Evolutionary conservation across 2,113 vertebrate species (phyloP), one percentile per base, ranked within the genome.

Genomic region (Platichthys flesus): DNA sequence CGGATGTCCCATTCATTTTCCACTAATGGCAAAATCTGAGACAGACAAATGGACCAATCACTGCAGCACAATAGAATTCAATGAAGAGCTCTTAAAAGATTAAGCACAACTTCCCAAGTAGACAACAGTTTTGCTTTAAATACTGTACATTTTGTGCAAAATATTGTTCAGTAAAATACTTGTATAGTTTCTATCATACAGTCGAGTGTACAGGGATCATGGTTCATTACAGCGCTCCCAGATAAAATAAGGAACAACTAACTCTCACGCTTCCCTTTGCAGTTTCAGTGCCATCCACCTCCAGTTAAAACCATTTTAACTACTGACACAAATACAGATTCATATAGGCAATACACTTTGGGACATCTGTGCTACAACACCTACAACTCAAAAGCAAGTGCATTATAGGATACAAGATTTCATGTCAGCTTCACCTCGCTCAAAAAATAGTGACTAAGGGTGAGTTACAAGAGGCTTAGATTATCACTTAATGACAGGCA

Each of bases 81-180:
- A 57, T 70, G 16, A 18, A 40, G 37, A 40, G 49, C 13, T 23
- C 20, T 67, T 31, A 31, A 31, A 31, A 31, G 31, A 31, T 31
- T 31, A 6, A 31, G 31, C 31, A 31, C 31, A 31, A 31, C 31
- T 78, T 72, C 28, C 63, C 35, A 72, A 20, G 16, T 24, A 42
- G 8, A 51, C 28, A 72, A 23, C 20, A 26, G 47, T 20, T 64
- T 55, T 35, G 5, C 54, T 68, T 62, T 15, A 76, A 70, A 80
- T 66, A 58, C 35, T 61, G n/a, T 63, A 63, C 37, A 80, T 74
- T 37, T 64, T 73, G 79, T 81, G 59, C 65, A 85, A 85, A 79
- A 76, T 49, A 64, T 62, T 64, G 9, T 61, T 55, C 5, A 51
- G 65, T 73, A 71, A 49, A 49, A 73, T 66, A 23, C 15, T 21